Evolutionary conservation across 2,888 invertebrate species (phyloP).

Genomic region (Listrodromus nycthemerus): DNA sequence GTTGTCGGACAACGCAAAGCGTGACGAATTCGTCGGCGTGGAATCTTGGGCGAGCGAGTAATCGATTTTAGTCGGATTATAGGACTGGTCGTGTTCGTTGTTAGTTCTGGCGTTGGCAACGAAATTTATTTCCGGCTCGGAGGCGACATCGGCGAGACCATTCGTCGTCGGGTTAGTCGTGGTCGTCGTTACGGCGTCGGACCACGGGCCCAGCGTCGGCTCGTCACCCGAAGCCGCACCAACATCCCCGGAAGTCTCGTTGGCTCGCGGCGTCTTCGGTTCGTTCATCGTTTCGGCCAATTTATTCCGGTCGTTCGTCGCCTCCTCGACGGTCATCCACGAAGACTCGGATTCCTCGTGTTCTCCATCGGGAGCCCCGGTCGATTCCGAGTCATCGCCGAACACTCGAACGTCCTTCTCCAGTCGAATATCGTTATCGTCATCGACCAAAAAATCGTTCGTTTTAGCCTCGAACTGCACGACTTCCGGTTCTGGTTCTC

Average conservation of each 20-base stretch:
- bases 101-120: background rate
- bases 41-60: conserved; percentile 48
- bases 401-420: conserved; percentile 41
- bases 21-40: conserved; percentile 30
- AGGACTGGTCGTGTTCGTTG: conserved; percentile 40
- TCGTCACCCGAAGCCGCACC: conserved; percentile 37
- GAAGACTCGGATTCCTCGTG: conserved; percentile 63
- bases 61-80: conserved; percentile 66
- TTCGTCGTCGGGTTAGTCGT: conserved; percentile 45
- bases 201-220: conserved; percentile 27
- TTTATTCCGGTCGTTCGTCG: conserved; percentile 67
- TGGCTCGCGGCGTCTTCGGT: conserved; percentile 24
- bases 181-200: conserved; percentile 40
- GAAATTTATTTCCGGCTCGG: conserved; percentile 42
- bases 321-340: conserved; percentile 76
- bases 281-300: conserved; percentile 59
- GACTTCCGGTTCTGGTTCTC: conserved; percentile 32
- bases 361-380: conserved; percentile 64
- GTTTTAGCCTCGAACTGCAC: conserved; percentile 5
- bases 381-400: conserved; percentile 58
- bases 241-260: conserved; percentile 35
- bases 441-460: conserved; percentile 30
- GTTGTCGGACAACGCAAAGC: conserved; percentile 54
- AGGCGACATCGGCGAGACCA: conserved; percentile 34
- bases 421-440: background rate